phyloP scores from a whole-genome alignment of 2,888 invertebrate genomes.

The Isoperla grammatica region DNA sequence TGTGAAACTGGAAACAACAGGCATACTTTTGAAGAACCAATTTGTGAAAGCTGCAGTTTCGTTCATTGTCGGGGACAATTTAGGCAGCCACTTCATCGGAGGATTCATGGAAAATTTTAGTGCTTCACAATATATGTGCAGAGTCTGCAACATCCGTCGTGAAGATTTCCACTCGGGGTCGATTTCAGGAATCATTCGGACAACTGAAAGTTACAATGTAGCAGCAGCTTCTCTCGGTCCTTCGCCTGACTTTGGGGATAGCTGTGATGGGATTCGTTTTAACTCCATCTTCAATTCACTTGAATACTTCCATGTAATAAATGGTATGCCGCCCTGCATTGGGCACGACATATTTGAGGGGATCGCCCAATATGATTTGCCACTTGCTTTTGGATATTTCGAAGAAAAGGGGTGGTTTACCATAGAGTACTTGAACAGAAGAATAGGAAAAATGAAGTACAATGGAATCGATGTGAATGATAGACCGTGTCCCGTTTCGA shows the following conservation, averaged over 20 bases:
- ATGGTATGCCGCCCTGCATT: too few relatives aligned
- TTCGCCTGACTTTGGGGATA: too few relatives aligned
- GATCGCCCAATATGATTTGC: not conserved
- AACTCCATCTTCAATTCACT: too few relatives aligned
- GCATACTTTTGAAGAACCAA: not conserved
- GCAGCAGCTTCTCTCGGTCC: too few relatives aligned
- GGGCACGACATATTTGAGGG: too few relatives aligned
- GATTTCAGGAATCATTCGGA: not conserved
- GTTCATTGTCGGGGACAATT: conserved; percentile 12
- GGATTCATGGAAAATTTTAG: conserved; percentile 14
- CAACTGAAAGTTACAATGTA: conserved; percentile 2
- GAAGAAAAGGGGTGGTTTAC: not conserved
- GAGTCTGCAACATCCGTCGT: conserved; percentile 8
- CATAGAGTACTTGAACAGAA: not conserved
- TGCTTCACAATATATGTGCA: conserved; percentile 10
- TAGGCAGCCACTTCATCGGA: conserved; percentile 12
- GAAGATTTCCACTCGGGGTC: not conserved
- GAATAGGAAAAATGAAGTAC: not conserved
- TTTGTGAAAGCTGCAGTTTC: conserved; percentile 11
- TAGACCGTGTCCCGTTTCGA: not conserved
- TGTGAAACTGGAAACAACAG: not conserved
- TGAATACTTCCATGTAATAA: too few relatives aligned
- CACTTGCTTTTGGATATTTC: not conserved
- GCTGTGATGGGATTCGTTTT: too few relatives aligned
- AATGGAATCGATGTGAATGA: not conserved